These are phyloP conservation scores for Nestor notabilis DNA, from an alignment of 2,113 vertebrate genomes.

Conservation along the genomic window DNA sequence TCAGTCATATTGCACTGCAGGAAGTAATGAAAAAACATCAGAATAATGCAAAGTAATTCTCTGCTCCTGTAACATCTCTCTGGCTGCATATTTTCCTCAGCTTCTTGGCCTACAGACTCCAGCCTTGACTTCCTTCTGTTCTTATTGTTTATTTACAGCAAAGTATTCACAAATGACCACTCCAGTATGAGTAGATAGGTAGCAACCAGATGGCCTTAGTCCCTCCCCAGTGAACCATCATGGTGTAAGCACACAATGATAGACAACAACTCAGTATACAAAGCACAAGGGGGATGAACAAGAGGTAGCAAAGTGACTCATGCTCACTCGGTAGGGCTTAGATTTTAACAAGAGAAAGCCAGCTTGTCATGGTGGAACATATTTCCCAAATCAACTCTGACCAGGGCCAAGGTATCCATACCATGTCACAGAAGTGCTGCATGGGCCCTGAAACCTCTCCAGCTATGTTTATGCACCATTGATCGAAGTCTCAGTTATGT, in stretches of 20 bases:
- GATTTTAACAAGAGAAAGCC: neutral
- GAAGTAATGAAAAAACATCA: neutral
- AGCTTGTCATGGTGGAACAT: accelerated
- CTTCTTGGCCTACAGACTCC: neutral
- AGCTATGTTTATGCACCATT: neutral
- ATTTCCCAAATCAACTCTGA: neutral
- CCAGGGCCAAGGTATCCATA: neutral
- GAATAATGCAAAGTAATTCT: neutral
- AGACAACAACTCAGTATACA: neutral
- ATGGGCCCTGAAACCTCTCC: neutral
- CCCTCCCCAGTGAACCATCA: neutral
- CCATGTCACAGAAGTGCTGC: neutral
- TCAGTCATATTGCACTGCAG: neutral
- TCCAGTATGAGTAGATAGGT: neutral
- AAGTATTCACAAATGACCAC: neutral
- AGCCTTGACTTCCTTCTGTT: neutral
- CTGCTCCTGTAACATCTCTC: neutral
- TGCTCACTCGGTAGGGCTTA: neutral
- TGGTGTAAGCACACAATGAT: neutral
- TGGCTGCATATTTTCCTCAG: neutral
- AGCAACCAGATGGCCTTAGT: neutral
- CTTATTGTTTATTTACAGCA: neutral
- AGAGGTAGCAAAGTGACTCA: neutral
- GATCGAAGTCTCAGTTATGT: neutral
- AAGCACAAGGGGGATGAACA: neutral